Evolutionary conservation across 2,888 invertebrate species (phyloP).

Genomic region (Phalangium opilio): DNA sequence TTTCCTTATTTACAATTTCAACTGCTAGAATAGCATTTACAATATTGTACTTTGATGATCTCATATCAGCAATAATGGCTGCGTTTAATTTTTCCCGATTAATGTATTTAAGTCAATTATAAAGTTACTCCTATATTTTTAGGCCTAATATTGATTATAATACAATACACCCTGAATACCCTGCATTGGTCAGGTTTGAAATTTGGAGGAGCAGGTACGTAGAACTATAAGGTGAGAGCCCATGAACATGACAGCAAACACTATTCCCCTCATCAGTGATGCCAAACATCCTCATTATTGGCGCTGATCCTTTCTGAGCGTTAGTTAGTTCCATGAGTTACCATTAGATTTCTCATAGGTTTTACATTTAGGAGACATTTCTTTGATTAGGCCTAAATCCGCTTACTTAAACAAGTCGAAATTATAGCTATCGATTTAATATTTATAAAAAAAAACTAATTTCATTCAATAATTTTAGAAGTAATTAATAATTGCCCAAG

Average conservation of each 20-base stretch:
- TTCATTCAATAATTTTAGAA: too few species aligned
- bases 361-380: too few species aligned
- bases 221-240: constrained; percentile 94
- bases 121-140: too few species aligned
- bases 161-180: constrained; percentile 45
- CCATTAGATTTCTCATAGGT: background rate
- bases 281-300: constrained; percentile 53
- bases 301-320: constrained; percentile 56
- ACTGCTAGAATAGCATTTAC: constrained; percentile 61
- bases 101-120: constrained; percentile 1
- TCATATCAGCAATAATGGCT: constrained; percentile 59
- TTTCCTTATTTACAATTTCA: constrained; percentile 60
- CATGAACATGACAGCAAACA: constrained; percentile 91
- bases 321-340: too few species aligned
- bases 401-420: too few species aligned
- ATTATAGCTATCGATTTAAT: too few species aligned
- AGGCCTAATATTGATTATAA: background rate
- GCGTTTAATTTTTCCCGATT: constrained; percentile 52
- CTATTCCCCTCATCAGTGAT: constrained; percentile 58
- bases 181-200: constrained; percentile 48
- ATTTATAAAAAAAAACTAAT: too few species aligned
- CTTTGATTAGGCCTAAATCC: too few species aligned
- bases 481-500: too few species aligned
- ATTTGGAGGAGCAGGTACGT: constrained; percentile 61
- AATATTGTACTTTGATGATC: constrained; percentile 61